Percentiles rank a stretch among this genome's conserved stretches.
phyloP scores from a whole-genome alignment of 2,888 invertebrate genomes.

The Trissoscelio sp. region DNA sequence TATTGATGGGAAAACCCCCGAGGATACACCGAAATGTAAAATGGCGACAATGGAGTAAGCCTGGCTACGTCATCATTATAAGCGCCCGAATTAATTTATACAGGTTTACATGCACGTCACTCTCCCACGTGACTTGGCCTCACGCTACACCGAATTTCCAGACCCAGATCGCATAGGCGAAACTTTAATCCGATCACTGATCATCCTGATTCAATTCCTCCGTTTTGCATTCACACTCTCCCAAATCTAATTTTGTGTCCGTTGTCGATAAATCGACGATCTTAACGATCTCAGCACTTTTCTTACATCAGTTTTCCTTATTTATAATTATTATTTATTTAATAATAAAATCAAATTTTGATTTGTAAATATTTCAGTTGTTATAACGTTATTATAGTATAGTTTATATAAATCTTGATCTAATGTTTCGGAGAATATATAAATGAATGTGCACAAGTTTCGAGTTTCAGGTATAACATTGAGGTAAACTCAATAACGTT shows the following conservation, averaged over 20 bases:
- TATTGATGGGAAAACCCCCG: conserved; percentile 55
- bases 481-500: conserved; percentile 45
- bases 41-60: conserved; percentile 61
- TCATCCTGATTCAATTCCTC: conserved; percentile 59
- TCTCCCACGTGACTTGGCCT: conserved; percentile 63
- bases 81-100: conserved; percentile 65
- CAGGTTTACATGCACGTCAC: conserved; percentile 58
- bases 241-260: conserved; percentile 57
- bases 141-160: conserved; percentile 43
- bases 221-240: conserved; percentile 56
- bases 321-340: too few species aligned
- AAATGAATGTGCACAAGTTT: too few species aligned
- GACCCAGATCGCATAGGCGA: conserved; percentile 44
- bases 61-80: conserved; percentile 61
- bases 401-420: too few species aligned
- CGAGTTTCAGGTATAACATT: conserved; percentile 15
- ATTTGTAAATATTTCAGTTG: too few species aligned
- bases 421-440: too few species aligned
- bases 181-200: conserved; percentile 67
- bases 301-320: conserved; percentile 48
- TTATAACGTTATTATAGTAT: too few species aligned
- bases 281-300: conserved; percentile 29
- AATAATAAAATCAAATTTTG: too few species aligned
- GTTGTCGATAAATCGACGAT: conserved; percentile 56
- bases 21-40: conserved; percentile 61